Evolutionary conservation across 2,113 vertebrate genomes (phyloP).

Genomic region (Microcebus ravelobensis): DNA sequence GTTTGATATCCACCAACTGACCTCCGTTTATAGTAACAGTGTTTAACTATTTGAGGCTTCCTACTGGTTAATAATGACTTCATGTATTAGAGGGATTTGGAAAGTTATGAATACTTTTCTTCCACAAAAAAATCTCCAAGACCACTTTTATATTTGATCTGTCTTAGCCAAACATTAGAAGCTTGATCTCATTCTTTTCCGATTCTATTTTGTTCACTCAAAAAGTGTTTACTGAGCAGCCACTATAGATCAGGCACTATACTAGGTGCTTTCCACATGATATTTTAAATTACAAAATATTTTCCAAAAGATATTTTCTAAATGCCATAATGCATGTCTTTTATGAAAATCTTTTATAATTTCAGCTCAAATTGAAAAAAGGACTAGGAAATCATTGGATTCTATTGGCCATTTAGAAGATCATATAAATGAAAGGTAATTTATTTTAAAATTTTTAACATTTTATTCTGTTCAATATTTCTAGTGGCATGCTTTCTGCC

Average conservation of each 20-base stretch:
- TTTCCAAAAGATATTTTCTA: slow-evolving; percentile 1
- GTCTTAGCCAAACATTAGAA: not conserved
- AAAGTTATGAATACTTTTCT: not conserved
- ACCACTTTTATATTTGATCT: not conserved
- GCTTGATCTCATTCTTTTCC: not conserved
- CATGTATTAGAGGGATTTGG: not conserved
- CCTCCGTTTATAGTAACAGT: not conserved
- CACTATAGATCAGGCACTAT: not conserved
- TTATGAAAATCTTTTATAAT: slow-evolving; percentile 63
- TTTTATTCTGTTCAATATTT: not conserved
- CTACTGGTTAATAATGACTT: not conserved
- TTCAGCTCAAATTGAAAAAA: slow-evolving; percentile 53
- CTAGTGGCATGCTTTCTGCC: not conserved
- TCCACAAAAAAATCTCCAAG: not conserved
- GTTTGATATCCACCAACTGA: not conserved
- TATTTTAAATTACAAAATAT: slow-evolving; percentile 40
- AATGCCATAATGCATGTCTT: not conserved
- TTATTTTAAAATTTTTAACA: not conserved
- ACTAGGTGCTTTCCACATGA: not conserved
- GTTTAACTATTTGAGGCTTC: not conserved
- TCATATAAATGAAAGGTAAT: slow-evolving; percentile 47
- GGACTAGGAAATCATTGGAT: not conserved
- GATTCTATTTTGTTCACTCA: not conserved
- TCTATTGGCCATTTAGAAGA: slow-evolving; percentile 2
- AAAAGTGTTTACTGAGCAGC: not conserved